A percentile compares a stretch with the other conserved stretches of the same genome.
Conservation (phyloP, 1,140 invertebrate genomes). For the Acromyrmex echinatior region DNA sequence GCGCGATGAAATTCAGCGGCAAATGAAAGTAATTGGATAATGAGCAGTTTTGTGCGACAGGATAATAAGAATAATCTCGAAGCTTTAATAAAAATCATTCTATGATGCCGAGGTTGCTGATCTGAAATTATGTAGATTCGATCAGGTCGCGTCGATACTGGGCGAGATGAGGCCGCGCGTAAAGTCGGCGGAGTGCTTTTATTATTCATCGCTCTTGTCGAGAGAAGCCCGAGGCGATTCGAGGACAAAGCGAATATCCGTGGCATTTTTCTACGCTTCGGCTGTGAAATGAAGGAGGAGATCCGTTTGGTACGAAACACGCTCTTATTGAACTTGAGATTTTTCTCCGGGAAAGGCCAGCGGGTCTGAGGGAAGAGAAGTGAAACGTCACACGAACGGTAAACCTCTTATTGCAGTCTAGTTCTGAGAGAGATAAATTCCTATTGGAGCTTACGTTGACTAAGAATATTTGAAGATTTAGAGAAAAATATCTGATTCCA, state of each 20-base stretch:
- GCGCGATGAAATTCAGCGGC: not conserved
- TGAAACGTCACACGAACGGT: conserved; percentile 14
- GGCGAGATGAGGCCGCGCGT: conserved; percentile 58
- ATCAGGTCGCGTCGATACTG: conserved; percentile 51
- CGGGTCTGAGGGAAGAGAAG: not conserved
- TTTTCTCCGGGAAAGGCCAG: conserved; percentile 4
- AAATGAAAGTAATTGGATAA: conserved; percentile 24
- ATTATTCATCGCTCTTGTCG: conserved; percentile 74
- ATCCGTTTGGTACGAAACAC: conserved; percentile 52
- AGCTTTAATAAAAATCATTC: conserved; percentile 55
- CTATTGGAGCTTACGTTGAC: conserved; percentile 18
- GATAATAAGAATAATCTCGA: conserved; percentile 37
- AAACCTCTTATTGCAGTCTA: conserved; percentile 52
- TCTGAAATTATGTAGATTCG: conserved; percentile 76
- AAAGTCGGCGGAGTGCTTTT: conserved; percentile 74
- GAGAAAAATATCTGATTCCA: not conserved
- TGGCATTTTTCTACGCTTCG: conserved; percentile 72
- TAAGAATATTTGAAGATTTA: not conserved
- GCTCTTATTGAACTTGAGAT: conserved; percentile 60
- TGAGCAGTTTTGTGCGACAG: not conserved
- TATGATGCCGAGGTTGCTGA: conserved; percentile 55
- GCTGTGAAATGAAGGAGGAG: conserved; percentile 33
- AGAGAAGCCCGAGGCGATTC: conserved; percentile 61
- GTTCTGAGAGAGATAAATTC: not conserved
- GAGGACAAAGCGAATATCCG: conserved; percentile 75